phyloP scores from a whole-genome alignment of 2,888 invertebrate species.

The Lampropteryx suffumata region DNA sequence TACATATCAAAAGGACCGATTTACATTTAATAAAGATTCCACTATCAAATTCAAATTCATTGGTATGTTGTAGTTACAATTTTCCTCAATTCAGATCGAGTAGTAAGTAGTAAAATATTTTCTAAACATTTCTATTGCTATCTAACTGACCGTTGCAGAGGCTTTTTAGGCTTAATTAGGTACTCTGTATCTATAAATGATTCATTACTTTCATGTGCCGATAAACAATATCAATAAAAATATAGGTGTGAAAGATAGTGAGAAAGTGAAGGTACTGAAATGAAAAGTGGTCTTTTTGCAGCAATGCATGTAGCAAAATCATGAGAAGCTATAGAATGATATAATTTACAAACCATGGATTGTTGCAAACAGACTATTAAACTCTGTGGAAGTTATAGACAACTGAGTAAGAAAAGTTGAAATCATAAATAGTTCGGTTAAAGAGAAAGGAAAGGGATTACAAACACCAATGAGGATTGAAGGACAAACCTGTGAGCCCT shows the following conservation, averaged over 20 bases:
- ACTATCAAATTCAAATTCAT: conserved; percentile 20
- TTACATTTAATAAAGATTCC: conserved; percentile 15
- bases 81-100: conserved; percentile 79
- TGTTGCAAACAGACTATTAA: conserved; percentile 59
- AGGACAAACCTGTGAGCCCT: conserved; percentile 86
- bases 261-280: conserved; percentile 53
- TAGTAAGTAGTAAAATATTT: conserved; percentile 53
- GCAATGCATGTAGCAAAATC: conserved; percentile 47
- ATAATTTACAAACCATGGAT: conserved; percentile 36
- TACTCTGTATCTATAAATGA: conserved; percentile 38
- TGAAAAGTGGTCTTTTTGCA: conserved; percentile 60
- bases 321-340: conserved; percentile 17
- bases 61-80: conserved; percentile 36
- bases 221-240: conserved; percentile 71
- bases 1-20: conserved; percentile 39
- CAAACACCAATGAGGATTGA: conserved; percentile 80
- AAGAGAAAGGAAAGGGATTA: conserved; percentile 70
- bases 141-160: conserved; percentile 67
- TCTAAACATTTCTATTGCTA: conserved; percentile 36
- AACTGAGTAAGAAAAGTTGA: conserved; percentile 50
- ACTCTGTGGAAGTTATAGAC: conserved; percentile 47
- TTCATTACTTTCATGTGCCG: conserved; percentile 79
- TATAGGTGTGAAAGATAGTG: conserved; percentile 34
- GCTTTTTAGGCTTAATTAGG: conserved; percentile 59
- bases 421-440: conserved; percentile 52